Evolutionary conservation across 2,113 vertebrate genomes (phyloP), one percentile per base, ranked within the genome.

Genomic region (Toxotes chatareus): DNA sequence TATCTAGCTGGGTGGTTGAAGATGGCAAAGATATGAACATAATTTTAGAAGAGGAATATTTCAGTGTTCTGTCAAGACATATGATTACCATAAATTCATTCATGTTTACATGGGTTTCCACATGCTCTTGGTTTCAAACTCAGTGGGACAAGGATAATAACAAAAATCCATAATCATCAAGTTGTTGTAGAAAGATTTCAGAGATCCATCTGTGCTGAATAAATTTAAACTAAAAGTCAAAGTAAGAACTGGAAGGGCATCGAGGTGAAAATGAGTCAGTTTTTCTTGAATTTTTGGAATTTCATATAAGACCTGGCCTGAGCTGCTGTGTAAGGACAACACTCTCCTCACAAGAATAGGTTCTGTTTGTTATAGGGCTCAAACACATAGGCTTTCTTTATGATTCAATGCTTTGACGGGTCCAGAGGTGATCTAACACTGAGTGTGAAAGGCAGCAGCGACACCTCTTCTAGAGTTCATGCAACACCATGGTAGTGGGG

Each of bases 401-500:
- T 55, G 16, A 84, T 71, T 80, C 76, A 80, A 2, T 27, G 51
- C 76, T 60, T 53, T 74, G 67, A 81, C 47, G 13, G 36, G 5
- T 76, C 73, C 66, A 46, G 76, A 53, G 59, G 80, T 81, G 67
- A 74, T 86, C 4, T 47, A n/a, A 73, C 34, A n/a, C 73, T 62
- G 67, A 78, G 70, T 79, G 74, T 80, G 56, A 82, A 79, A 71
- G 66, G 57, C 62, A 51, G 8, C 72, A 84, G 62, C 68, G 47
- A 86, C 76, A 73, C 77, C 77, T 86, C 64, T 53, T 67, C 59
- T 62, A 56, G 55, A 70, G 68, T 86, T 82, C 57, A 40, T 76
- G 73, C 60, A 61, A 59, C 72, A 73, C 62, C 55, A 5, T 47
- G 71, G 42, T 49, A 42, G 13, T 36, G 44, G 57, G 55, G 42